Base-by-base conservation (phyloP, 1,140 invertebrate species). In the Ganaspis sp. region DNA sequence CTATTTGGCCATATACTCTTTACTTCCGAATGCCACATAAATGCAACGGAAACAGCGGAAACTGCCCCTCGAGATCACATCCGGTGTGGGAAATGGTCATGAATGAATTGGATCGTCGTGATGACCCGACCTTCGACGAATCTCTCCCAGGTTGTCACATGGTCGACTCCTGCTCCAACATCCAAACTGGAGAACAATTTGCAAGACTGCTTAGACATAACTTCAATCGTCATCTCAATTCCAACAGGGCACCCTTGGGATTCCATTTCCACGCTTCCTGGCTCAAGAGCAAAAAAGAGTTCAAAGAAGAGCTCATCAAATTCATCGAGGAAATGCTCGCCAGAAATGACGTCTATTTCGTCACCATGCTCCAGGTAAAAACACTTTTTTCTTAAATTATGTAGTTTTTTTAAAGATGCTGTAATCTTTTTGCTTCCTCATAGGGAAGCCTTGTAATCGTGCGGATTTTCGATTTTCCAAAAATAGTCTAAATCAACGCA, bases 31-130 rank as follows among this genome's bases (percentile, higher is more conserved):
- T 98, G 96, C 97, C 97, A 0, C 97, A 98, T 90, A 97, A 97
- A 88, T 98, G 97, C 88, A 97, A 97, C 88, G 97, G 97, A 79
- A 98, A 98, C 88, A 96, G 96, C 15, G 95, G 97, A 83, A 98
- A 97, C 86, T 98, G 97, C 86, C 97, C 97, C 21, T 97, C 96
- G 34, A 92, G 96, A 84, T 96, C 95, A 79, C 97, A 98, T 84
- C 96, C 97, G 42, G 96, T 98, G 49, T 98, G 97, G 97, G 97
- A 98, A 92, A 98, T 98, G 94, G 97, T 98, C 26, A 97, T 98
- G 96, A 98, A 98, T 90, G 97, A 98, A 89, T 90, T 98, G 80
- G 97, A 98, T 91, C 94, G 97, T 88, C 93, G 97, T 89, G 97
- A 98, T 86, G 96, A 98, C 87, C 96, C 96, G 3, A 96, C 95